Conservation (phyloP, 2,113 vertebrate species). For the Otolemur garnettii region DNA sequence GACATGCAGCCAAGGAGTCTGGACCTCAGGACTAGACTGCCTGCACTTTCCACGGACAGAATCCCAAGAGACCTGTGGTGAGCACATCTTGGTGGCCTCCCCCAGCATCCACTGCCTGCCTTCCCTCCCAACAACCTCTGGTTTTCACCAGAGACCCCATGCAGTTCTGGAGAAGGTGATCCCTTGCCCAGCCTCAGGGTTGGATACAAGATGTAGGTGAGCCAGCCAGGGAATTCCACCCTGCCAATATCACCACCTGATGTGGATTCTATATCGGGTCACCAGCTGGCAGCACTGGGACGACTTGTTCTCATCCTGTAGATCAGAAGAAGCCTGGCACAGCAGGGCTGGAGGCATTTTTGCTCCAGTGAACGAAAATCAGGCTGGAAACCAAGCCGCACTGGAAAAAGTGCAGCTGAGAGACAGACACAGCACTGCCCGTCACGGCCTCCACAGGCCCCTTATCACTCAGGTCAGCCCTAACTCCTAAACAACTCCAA, state of each 20-base stretch:
- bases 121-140: background rate
- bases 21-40: background rate
- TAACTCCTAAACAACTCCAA: too few species aligned
- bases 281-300: background rate
- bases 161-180: background rate
- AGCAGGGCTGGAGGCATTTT: background rate
- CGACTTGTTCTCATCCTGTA: background rate
- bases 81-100: background rate
- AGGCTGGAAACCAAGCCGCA: background rate
- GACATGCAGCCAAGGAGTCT: background rate
- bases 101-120: background rate
- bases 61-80: fast-evolving
- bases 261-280: background rate
- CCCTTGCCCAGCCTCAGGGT: background rate
- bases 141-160: background rate
- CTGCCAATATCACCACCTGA: too few species aligned
- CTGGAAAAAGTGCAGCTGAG: background rate
- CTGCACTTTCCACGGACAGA: background rate
- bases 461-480: background rate
- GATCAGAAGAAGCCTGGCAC: background rate
- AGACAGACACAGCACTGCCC: background rate
- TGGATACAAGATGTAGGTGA: background rate
- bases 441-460: background rate
- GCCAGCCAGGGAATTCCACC: background rate
- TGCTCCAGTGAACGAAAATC: too few species aligned